Evolutionary conservation across 2,888 invertebrate species (phyloP), one percentile per base, ranked within the genome.

Genomic region (Spicauda simplicius): DNA sequence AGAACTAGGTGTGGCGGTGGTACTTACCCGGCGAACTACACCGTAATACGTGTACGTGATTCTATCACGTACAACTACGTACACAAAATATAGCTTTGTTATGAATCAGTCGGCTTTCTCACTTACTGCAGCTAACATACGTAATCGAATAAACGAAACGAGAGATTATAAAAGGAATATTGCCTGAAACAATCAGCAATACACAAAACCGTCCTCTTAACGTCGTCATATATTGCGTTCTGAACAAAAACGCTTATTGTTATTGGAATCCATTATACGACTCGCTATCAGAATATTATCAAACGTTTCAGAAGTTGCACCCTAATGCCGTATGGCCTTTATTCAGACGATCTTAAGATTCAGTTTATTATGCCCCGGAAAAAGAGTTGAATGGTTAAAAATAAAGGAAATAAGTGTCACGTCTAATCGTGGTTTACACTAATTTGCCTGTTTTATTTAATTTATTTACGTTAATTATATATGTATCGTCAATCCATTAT

Each of bases 261-360:
- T 64, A 64, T 64, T 64, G 58, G 64, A 58, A 64, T 64, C 41
- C 41, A 64, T 64, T 64, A 64, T 57, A 64, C 52, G 50, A 55
- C 2, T 25, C 50, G 57, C 57, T 64, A 57, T 64, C 58, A 53
- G 64, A 64, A 58, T 58, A 64, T 64, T 64, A 64, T 53, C 58
- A 45, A 64, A 58, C 58, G 58, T 5, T 64, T 53, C 58, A 52
- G 41, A 64, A 64, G 50, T 53, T 41, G 11, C 33, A 41, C n/a
- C 19, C 41, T 11, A 12, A 7, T 50, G 20, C 16, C 20, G 11
- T 3, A 10, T 25, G 16, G 25, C 25, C 52, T 14, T 52, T 64
- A 57, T 25, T 1, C 7, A 2, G 2, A 10, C 8, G 50, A 5
- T 3, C 10, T 58, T 64, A 64, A 53, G 50, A 56, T 53, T 64